Conservation (phyloP, 2,888 invertebrate species). For the Tachystola acroxantha region DNA sequence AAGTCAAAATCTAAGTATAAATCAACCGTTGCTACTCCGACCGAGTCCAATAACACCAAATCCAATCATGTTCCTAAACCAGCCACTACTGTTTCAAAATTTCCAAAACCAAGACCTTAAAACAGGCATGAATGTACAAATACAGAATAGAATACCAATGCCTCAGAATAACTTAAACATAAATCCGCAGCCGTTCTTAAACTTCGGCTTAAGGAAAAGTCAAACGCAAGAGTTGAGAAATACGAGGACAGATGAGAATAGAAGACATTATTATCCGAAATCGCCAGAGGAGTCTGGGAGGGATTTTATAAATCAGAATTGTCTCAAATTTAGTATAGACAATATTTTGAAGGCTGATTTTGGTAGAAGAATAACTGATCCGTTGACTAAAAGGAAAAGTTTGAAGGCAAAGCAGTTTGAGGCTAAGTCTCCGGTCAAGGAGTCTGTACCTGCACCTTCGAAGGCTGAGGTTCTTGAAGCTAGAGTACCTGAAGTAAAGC, state of each 20-base stretch:
- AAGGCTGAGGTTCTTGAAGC: slow-evolving; percentile 46
- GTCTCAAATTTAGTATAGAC: slow-evolving; percentile 90
- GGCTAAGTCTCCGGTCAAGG: slow-evolving; percentile 45
- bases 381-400: slow-evolving; percentile 79
- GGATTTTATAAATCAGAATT: slow-evolving; percentile 73
- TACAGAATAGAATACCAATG: slow-evolving; percentile 41
- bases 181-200: slow-evolving; percentile 48
- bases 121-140: slow-evolving; percentile 37
- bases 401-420: slow-evolving; percentile 47
- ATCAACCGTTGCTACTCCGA: slow-evolving; percentile 59
- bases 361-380: slow-evolving; percentile 84
- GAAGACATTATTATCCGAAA: slow-evolving; percentile 48
- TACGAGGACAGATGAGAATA: slow-evolving; percentile 50
- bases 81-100: slow-evolving; percentile 62
- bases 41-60: slow-evolving; percentile 72
- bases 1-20: slow-evolving; percentile 67
- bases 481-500: slow-evolving; percentile 60
- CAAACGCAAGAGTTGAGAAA: slow-evolving; percentile 37
- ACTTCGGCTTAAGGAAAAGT: slow-evolving; percentile 43
- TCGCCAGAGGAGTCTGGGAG: slow-evolving; percentile 58
- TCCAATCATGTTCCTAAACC: slow-evolving; percentile 70
- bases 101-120: slow-evolving; percentile 58
- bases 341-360: slow-evolving; percentile 93
- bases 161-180: slow-evolving; percentile 46
- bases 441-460: slow-evolving; percentile 27